Evolutionary conservation across 2,888 invertebrate genomes (phyloP).

Genomic region (Cheilosia urbana): DNA sequence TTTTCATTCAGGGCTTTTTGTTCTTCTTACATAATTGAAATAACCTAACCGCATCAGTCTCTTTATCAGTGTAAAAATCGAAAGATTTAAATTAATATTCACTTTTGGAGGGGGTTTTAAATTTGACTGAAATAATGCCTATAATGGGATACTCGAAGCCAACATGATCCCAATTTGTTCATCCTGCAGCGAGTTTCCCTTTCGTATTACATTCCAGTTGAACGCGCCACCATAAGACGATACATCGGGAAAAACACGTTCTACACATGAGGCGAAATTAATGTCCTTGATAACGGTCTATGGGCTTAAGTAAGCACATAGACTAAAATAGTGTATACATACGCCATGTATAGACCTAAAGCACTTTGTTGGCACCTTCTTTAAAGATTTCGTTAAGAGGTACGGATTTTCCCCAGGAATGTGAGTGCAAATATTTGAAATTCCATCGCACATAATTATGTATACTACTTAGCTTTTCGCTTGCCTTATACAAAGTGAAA

Average conservation of each 20-base stretch:
- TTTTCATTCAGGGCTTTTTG: not conserved
- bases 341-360: constrained; percentile 7
- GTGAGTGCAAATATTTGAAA: constrained; percentile 34
- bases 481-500: not conserved
- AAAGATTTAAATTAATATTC: constrained; percentile 26
- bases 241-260: constrained; percentile 49
- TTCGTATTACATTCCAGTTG: constrained; percentile 21
- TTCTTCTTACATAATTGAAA: not conserved
- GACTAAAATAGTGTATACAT: constrained; percentile 34
- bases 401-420: constrained; percentile 9
- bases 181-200: constrained; percentile 15
- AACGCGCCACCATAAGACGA: constrained; percentile 27
- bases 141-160: constrained; percentile 32
- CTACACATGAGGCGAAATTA: constrained; percentile 65
- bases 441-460: constrained; percentile 20
- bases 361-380: constrained; percentile 55
- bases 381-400: constrained; percentile 26
- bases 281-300: constrained; percentile 58
- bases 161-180: constrained; percentile 41
- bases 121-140: constrained; percentile 22
- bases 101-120: not conserved
- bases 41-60: not conserved
- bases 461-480: not conserved
- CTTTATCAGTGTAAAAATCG: not conserved
- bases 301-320: constrained; percentile 40